Percentiles rank a stretch among this genome's conserved stretches.
Conservation (phyloP, 2,797 vertebrate genomes). For the Hydrophis major region DNA sequence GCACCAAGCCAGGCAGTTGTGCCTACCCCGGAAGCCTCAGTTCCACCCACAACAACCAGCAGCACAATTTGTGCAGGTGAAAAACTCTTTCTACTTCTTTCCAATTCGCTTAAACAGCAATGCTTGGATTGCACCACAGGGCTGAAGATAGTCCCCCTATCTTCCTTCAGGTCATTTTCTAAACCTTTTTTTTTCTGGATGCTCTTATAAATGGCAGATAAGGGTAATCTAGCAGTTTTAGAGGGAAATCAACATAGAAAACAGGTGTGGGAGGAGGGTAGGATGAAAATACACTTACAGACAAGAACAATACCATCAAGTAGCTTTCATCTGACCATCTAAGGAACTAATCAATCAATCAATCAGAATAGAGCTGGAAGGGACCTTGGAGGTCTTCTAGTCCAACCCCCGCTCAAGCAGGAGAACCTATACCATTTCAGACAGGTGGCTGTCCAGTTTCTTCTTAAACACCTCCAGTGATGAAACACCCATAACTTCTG, state of each 20-base stretch:
- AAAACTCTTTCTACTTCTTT: neutral
- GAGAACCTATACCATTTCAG: neutral
- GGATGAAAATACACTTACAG: neutral
- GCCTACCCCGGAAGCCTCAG: neutral
- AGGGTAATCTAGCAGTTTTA: neutral
- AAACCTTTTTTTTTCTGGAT: neutral
- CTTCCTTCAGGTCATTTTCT: neutral
- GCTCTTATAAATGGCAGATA: neutral
- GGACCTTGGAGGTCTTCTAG: neutral
- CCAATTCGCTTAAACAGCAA: neutral
- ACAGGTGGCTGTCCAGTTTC: neutral
- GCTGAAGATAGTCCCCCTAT: neutral
- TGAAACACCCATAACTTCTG: too few relatives aligned
- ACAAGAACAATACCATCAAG: neutral
- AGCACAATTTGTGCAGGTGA: neutral
- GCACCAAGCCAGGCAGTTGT: neutral
- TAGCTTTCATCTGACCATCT: neutral
- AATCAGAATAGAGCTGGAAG: neutral
- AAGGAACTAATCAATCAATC: neutral
- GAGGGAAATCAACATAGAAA: neutral
- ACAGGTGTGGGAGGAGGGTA: neutral
- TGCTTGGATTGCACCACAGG: neutral
- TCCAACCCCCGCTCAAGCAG: neutral
- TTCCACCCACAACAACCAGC: neutral
- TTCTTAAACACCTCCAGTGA: too few relatives aligned